Evolutionary conservation across 2,113 vertebrate genomes (phyloP).

Genomic region (Hymenochirus boettgeri): DNA sequence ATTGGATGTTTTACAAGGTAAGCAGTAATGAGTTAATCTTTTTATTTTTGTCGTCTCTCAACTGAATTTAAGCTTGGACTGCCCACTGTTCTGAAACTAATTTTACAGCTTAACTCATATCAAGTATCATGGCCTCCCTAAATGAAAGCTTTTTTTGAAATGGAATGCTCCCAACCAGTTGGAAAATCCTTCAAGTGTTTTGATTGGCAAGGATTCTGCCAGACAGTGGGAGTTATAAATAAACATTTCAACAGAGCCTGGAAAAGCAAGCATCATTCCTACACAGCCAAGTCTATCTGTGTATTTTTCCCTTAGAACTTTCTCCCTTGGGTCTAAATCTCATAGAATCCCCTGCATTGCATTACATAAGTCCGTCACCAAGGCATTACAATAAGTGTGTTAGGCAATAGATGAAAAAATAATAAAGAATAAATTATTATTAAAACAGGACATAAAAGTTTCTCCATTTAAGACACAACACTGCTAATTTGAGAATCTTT

Average conservation of each 20-base stretch:
- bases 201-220: slow-evolving; percentile 72
- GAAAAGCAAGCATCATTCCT: slow-evolving; percentile 70
- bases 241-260: slow-evolving; percentile 73
- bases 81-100: slow-evolving; percentile 74
- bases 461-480: too few species aligned
- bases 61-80: slow-evolving; percentile 55
- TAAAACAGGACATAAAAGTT: too few species aligned
- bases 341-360: slow-evolving; percentile 69
- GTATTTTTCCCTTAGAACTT: slow-evolving; percentile 32
- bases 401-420: too few species aligned
- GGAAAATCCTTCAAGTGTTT: slow-evolving; percentile 74
- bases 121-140: slow-evolving; percentile 66
- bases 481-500: too few species aligned
- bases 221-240: slow-evolving; percentile 77
- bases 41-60: slow-evolving; percentile 14
- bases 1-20: neutral
- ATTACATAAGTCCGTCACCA: slow-evolving; percentile 70
- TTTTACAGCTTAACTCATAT: slow-evolving; percentile 75
- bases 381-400: slow-evolving; percentile 61
- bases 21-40: slow-evolving; percentile 5
- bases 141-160: slow-evolving; percentile 67
- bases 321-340: slow-evolving; percentile 52
- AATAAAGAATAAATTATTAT: too few species aligned
- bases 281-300: slow-evolving; percentile 55
- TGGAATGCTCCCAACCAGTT: slow-evolving; percentile 67